Percentiles rank a stretch among this genome's conserved stretches.
phyloP scores from a whole-genome alignment of 2,797 vertebrate species.

The Gallirallus australis region DNA sequence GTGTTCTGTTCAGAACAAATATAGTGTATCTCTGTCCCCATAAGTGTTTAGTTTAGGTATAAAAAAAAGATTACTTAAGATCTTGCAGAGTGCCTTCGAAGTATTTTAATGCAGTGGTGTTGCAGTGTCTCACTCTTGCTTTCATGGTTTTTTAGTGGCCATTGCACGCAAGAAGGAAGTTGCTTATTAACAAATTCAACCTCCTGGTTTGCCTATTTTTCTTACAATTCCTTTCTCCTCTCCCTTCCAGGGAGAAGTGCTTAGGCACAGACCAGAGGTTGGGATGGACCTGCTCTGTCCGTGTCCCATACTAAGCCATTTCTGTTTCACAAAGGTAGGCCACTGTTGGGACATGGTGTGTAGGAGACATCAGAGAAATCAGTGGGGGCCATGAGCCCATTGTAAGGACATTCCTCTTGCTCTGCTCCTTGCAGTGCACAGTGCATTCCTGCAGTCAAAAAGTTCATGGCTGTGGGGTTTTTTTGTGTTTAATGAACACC shows the following conservation, averaged over 20 bases:
- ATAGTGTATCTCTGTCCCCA: background rate
- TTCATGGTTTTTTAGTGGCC: background rate
- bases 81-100: background rate
- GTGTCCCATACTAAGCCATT: background rate
- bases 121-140: background rate
- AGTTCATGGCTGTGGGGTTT: rapidly evolving
- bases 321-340: background rate
- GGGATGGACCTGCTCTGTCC: background rate
- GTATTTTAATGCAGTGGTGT: background rate
- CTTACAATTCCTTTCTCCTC: background rate
- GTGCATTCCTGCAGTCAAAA: background rate
- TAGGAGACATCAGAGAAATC: background rate
- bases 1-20: slow-evolving; percentile 15
- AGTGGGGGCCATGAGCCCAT: background rate
- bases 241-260: background rate
- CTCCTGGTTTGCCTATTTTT: background rate
- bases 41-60: background rate
- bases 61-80: background rate
- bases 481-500: background rate
- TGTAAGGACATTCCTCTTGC: background rate
- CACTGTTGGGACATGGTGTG: background rate
- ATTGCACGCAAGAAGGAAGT: background rate
- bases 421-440: background rate
- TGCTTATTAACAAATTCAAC: background rate
- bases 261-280: background rate